Base-by-base conservation (phyloP, 2,113 vertebrate genomes). In the Actenoides hombroni region DNA sequence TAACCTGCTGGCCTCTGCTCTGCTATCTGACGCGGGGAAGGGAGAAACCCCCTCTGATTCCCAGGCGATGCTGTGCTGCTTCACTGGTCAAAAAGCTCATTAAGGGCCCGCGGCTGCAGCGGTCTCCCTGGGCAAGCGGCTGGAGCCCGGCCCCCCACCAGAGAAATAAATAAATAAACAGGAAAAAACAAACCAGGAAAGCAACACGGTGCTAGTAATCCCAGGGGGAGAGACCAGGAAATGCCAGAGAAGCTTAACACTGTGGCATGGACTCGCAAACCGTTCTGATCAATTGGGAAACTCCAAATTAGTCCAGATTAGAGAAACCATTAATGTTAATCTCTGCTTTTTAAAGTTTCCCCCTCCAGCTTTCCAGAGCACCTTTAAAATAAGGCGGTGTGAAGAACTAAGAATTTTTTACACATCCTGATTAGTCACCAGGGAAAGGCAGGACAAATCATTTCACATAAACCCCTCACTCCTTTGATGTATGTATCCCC, bases 61-160 rank as follows among this genome's bases (percentile, higher is more conserved):
- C 90, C 96, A 97, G 96, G 94, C 95, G 3, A 86, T 74, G 53
- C 94, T 76, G 83, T 88, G 91, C 93, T 97, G 96, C 96, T 97
- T 92, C 88, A 91, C 5, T 85, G 91, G 14, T 83, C 90, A 94
- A 88, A 96, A 96, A 90, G 51, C 95, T 97, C 92, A 95, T 97
- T 97, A 96, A 91, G 70, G 25, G 84, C 67, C 65, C 23, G 2
- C 0, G 24, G 68, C 3, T 13, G 84, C 2, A 16, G 86, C 23
- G 1, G 19, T 56, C 64, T 70, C 78, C 44, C 37, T 4, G 73
- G 73, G 79, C 85, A 87, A 67, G 85, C 10, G 7, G 73, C 44
- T 1, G 0, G 77, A 78, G 83, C 82, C 77, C 4, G 8, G 59
- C 49, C 25, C 51, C 51, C 48, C 46, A 19, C 48, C 11, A 86